Base-by-base conservation (phyloP, 2,113 vertebrate genomes). In the Tympanuchus pallidicinctus region DNA sequence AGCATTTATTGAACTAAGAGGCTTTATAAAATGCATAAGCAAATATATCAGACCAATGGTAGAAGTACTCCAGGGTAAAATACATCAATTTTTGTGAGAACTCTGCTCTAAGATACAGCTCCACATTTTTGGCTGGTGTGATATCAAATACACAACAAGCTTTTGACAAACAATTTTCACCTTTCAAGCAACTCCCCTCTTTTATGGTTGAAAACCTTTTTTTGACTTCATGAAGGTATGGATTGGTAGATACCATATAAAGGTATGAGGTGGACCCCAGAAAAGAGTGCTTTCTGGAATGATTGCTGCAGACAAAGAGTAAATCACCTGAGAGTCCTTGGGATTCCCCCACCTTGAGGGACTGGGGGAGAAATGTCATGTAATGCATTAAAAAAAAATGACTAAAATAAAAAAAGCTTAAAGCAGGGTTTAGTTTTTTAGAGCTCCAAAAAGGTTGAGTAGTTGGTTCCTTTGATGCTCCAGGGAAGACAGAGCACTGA, bases 21-120 rank as follows among this genome's bases (percentile, higher is more conserved):
- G 71, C 56, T 89, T 96, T 80, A 83, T 91, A 74, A 97, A 87
- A 85, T 66, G 77, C n/a, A 25, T 90, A 89, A 91, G 88, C 91
- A 94, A 90, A 88, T 91, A 77, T 42, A 82, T 87, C 86, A 89
- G 86, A 60, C 70, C 34, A 50, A 2, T 50, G 38, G 57, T 78
- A 10, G 50, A 63, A 86, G 45, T 78, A 69, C 94, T 95, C 48
- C 74, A 56, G 70, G 38, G 63, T 80, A 22, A 93, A 73, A 56
- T 83, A 73, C 36, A 40, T 77, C 54, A 63, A 6, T 59, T 60
- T 38, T 54, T 54, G 72, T 83, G 73, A 77, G 65, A 92, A 66
- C 81, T 73, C 34, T 65, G 42, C 47, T 89, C 59, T 52, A 5
- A 88, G 90, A 74, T 59, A 27, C 72, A 48, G 2, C 72, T 87